Percentiles rank a stretch among this genome's conserved stretches.
These are phyloP conservation scores for Alviniconcha marisindica DNA, from an alignment of 1,140 invertebrate genomes.

Conservation along the genomic window DNA sequence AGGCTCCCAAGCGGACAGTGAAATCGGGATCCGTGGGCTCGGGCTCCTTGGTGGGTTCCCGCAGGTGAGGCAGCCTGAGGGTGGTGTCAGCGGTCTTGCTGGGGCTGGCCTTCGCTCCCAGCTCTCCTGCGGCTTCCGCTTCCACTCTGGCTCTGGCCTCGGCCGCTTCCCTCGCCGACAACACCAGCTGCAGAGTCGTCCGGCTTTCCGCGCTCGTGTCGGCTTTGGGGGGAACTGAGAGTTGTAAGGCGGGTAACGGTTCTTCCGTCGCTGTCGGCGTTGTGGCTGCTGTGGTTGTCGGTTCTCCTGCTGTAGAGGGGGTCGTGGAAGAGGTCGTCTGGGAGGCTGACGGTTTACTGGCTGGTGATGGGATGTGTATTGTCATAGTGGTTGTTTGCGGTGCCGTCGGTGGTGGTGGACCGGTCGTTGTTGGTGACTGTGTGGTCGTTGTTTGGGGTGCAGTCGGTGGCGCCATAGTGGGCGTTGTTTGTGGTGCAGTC, in stretches of 20 bases:
- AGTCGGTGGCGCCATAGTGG: background rate
- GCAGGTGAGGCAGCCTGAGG: conserved; percentile 15
- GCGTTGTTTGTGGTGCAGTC: background rate
- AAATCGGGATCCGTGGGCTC: conserved; percentile 27
- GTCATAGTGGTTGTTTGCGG: background rate
- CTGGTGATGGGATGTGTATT: background rate
- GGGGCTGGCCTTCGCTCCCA: background rate
- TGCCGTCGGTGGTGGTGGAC: background rate
- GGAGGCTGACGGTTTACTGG: background rate
- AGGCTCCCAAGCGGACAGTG: conserved; percentile 24
- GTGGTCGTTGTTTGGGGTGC: background rate
- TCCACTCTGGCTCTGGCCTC: background rate
- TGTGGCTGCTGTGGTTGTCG: background rate
- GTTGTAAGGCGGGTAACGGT: background rate
- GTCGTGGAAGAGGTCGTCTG: background rate
- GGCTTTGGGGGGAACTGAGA: background rate
- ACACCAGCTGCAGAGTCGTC: conserved; percentile 16
- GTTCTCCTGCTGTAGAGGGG: background rate
- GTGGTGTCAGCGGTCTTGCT: background rate
- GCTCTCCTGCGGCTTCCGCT: conserved; percentile 6
- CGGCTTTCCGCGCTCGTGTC: background rate
- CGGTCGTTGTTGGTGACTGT: too few relatives aligned
- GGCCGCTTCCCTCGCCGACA: background rate
- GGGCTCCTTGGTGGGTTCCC: conserved; percentile 34
- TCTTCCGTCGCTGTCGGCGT: background rate